Conservation (phyloP, 2,797 vertebrate genomes). For the Gallinago nigripennis region DNA sequence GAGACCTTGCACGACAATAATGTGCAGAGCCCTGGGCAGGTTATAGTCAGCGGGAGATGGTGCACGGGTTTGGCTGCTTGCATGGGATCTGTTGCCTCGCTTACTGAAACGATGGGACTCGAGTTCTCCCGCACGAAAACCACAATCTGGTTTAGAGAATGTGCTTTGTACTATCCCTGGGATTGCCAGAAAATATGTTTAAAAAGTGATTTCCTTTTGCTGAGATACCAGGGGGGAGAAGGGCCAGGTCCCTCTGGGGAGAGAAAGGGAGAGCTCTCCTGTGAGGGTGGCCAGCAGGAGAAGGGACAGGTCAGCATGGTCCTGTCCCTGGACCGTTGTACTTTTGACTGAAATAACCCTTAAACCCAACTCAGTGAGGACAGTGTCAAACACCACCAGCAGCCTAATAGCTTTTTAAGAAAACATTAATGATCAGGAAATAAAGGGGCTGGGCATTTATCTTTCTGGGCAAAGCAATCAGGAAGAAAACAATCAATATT, state of each 20-base stretch:
- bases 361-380: not conserved
- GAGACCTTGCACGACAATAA: too few species aligned
- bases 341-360: not conserved
- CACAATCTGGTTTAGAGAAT: not conserved
- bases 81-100: accelerated
- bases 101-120: not conserved
- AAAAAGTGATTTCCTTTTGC: not conserved
- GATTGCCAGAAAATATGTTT: not conserved
- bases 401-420: not conserved
- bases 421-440: not conserved
- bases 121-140: not conserved
- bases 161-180: not conserved
- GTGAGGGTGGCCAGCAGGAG: not conserved
- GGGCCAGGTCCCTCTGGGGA: not conserved
- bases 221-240: accelerated
- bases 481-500: not conserved
- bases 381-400: not conserved
- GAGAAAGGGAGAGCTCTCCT: not conserved
- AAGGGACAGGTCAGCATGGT: not conserved
- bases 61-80: not conserved
- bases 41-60: not conserved
- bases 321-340: not conserved
- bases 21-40: accelerated
- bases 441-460: not conserved
- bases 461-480: not conserved